Conservation (phyloP, 2,113 vertebrate species). For the Aptenodytes forsteri region DNA sequence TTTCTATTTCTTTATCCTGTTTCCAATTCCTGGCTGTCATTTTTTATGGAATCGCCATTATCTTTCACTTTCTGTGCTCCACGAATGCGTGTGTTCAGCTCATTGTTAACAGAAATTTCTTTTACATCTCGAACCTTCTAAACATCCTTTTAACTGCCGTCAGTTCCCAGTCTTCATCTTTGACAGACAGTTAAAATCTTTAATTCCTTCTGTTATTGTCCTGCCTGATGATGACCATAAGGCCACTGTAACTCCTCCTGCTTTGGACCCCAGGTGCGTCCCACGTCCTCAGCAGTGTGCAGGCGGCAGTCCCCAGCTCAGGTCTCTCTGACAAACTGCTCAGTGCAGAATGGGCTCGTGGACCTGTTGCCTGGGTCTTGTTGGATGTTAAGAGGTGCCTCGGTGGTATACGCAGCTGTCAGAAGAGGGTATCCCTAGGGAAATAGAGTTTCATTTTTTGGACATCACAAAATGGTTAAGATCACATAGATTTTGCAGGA, state of each 20-base stretch:
- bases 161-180: not conserved
- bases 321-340: not conserved
- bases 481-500: not conserved
- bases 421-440: not conserved
- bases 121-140: not conserved
- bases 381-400: not conserved
- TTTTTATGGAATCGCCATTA: not conserved
- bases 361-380: not conserved
- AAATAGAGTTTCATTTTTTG: not conserved
- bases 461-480: not conserved
- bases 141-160: not conserved
- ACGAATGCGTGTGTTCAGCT: not conserved
- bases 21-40: not conserved
- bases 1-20: not conserved
- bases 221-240: not conserved
- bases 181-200: not conserved
- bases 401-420: accelerated
- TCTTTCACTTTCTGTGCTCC: not conserved
- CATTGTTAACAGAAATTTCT: not conserved
- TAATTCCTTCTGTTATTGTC: not conserved
- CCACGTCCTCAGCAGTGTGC: not conserved
- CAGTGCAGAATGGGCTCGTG: not conserved
- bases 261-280: not conserved
- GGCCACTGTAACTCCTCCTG: not conserved
- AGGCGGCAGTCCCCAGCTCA: accelerated